These are phyloP conservation scores for Cephus pulcher DNA, from an alignment of 2,888 invertebrate genomes.

Conservation along the genomic window DNA sequence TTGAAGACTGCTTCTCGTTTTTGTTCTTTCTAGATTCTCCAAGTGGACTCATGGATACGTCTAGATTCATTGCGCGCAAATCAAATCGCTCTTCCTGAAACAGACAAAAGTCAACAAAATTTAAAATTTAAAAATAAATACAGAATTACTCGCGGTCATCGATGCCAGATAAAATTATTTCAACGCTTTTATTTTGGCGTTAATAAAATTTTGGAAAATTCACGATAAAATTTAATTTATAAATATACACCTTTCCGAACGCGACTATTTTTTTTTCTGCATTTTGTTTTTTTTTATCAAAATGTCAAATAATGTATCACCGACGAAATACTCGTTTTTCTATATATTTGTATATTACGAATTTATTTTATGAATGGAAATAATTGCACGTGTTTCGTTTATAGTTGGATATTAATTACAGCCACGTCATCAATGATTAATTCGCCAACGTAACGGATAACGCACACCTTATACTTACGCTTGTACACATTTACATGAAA, in stretches of 20 bases:
- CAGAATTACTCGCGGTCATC: neutral
- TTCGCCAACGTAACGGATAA: neutral
- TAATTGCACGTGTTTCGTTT: neutral
- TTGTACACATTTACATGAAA: neutral
- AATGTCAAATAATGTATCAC: no score
- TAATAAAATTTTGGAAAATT: neutral
- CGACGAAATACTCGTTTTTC: no score
- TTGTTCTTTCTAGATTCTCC: conserved; percentile 27
- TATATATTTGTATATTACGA: no score
- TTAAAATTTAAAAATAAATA: neutral
- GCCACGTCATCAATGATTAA: neutral
- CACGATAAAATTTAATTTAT: neutral
- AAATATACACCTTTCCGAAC: neutral
- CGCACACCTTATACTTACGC: neutral
- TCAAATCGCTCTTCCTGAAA: conserved; percentile 40
- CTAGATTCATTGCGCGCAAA: conserved; percentile 58
- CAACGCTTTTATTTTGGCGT: neutral
- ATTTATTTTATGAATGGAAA: neutral
- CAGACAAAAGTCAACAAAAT: neutral
- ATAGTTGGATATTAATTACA: neutral
- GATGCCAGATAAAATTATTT: neutral
- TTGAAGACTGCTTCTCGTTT: conserved; percentile 27
- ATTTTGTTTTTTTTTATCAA: no score
- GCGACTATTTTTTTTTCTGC: neutral
- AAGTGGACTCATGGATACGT: conserved; percentile 36